Percentiles rank a stretch among this genome's conserved stretches.
Conservation (phyloP, 2,797 vertebrate genomes). For the Pangasius sanitwongsei region DNA sequence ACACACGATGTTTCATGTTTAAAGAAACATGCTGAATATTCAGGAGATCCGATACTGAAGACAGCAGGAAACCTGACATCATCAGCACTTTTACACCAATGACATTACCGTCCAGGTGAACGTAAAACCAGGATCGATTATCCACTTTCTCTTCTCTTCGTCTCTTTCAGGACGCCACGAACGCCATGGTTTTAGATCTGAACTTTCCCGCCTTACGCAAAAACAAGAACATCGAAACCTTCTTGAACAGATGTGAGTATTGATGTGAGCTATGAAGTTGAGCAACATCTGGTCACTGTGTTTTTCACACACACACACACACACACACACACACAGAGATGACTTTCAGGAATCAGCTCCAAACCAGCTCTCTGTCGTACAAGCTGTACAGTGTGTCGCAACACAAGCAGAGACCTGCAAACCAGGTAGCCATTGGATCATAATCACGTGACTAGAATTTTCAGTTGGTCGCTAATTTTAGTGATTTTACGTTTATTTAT, state of each 20-base stretch:
- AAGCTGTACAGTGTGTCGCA: not conserved
- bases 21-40: not conserved
- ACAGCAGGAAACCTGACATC: not conserved
- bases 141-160: not conserved
- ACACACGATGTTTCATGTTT: not conserved
- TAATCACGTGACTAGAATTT: too few species aligned
- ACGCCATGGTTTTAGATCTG: constrained; percentile 93
- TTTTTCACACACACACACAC: not conserved
- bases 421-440: too few species aligned
- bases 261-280: not conserved
- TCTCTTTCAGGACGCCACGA: constrained; percentile 88
- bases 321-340: not conserved
- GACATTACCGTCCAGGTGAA: not conserved
- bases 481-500: not conserved
- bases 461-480: not conserved
- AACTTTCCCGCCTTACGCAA: constrained; percentile 96
- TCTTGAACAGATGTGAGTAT: constrained; percentile 96
- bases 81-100: not conserved
- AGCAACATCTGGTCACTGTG: not conserved
- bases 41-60: not conserved
- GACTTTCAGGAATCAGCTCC: not conserved
- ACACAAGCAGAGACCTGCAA: not conserved
- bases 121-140: too few species aligned
- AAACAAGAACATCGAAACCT: constrained; percentile 99
- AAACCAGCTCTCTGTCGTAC: not conserved